Percentiles rank a stretch among this genome's conserved stretches.
Conservation (phyloP, 30 jellyfish, hydroid and myxozoan genomes). For the Phacellophora camtschatica region DNA sequence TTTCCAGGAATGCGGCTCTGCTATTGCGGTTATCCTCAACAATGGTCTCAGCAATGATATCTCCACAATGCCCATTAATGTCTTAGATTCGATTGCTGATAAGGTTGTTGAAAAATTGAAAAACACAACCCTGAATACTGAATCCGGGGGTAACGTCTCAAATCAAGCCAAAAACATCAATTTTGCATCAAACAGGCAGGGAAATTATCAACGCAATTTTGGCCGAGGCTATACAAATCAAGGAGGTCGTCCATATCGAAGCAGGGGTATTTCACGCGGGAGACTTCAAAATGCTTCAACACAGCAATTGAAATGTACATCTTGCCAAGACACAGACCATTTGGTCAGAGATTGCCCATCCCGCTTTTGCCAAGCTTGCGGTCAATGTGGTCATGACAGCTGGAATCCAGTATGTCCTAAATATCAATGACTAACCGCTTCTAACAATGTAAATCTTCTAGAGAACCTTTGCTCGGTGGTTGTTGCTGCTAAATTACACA, state of each 20-base stretch:
- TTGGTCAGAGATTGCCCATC: constrained; percentile 45
- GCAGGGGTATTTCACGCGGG: constrained; percentile 18
- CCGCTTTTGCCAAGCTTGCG: constrained; percentile 77
- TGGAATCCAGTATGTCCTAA: constrained; percentile 40
- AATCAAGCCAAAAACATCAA: constrained; percentile 7
- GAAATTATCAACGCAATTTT: not conserved
- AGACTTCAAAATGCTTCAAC: constrained; percentile 5
- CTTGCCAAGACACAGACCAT: constrained; percentile 48
- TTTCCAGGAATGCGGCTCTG: not conserved
- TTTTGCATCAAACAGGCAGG: constrained; percentile 10
- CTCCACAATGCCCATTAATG: constrained; percentile 9
- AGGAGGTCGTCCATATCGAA: not conserved
- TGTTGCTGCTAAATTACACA: constrained; percentile 40
- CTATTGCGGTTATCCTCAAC: constrained; percentile 15
- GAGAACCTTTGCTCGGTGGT: constrained; percentile 30
- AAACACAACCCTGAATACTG: not conserved
- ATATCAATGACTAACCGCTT: constrained; percentile 56
- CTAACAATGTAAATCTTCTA: not conserved
- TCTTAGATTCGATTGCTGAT: constrained; percentile 26
- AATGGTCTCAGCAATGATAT: not conserved
- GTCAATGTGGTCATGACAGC: constrained; percentile 70
- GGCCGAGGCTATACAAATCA: not conserved
- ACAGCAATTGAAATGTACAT: constrained; percentile 58
- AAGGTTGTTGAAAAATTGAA: constrained; percentile 50
- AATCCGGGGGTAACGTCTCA: constrained; percentile 58